Conservation (phyloP, 1,140 invertebrate species). For the Halyomorpha halys region DNA sequence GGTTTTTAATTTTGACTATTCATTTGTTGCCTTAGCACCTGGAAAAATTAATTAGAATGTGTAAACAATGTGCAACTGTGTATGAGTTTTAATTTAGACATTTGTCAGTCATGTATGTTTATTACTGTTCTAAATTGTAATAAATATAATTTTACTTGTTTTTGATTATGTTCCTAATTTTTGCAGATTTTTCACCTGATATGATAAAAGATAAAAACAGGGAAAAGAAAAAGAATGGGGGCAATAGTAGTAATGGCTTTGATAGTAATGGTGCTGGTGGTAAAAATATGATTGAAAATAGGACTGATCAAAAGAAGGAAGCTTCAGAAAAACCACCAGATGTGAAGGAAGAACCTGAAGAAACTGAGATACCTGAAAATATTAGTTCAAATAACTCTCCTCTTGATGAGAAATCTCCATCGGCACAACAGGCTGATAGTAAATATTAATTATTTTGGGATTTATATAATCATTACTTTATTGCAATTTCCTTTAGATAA, state of each 20-base stretch:
- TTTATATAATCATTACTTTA: background rate
- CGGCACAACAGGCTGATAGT: conserved; percentile 14
- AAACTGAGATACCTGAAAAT: conserved; percentile 14
- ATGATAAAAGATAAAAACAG: conserved; percentile 28
- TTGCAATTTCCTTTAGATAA: background rate
- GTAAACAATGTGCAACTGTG: no score
- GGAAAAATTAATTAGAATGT: no score
- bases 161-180: background rate
- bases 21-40: no score
- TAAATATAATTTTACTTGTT: background rate
- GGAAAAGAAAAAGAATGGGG: conserved; percentile 22
- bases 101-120: no score
- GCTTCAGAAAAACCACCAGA: conserved; percentile 23
- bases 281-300: conserved; percentile 12
- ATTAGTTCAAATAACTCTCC: conserved; percentile 26
- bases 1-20: no score
- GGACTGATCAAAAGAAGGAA: conserved; percentile 20
- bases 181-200: conserved; percentile 18
- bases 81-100: no score
- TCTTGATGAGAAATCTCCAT: conserved; percentile 26
- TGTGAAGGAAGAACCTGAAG: conserved; percentile 26
- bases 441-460: background rate
- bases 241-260: conserved; percentile 19
- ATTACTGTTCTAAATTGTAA: background rate
- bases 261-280: conserved; percentile 21